These are phyloP conservation scores for Paedocypris sp. DNA, from an alignment of 2,113 vertebrate species.

Conservation along the genomic window DNA sequence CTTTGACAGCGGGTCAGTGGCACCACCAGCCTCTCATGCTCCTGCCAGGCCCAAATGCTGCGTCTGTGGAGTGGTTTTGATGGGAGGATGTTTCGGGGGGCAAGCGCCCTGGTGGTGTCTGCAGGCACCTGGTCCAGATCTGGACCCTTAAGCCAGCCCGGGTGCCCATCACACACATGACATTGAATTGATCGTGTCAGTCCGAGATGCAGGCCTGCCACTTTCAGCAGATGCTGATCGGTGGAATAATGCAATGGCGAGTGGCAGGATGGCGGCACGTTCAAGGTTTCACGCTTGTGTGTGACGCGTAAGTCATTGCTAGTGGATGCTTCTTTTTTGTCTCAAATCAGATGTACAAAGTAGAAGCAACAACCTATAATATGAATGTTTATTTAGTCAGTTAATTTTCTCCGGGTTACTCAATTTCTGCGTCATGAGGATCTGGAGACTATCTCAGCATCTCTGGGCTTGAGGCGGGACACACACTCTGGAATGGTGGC, in stretches of 20 bases:
- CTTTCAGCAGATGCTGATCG: conserved; percentile 70
- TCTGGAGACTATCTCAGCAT: no score
- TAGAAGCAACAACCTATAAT: no score
- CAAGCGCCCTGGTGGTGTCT: conserved; percentile 56
- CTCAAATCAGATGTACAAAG: no score
- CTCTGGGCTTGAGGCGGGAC: no score
- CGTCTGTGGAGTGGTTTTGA: conserved; percentile 34
- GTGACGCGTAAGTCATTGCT: no score
- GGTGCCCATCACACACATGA: conserved; percentile 68
- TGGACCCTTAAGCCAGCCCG: conserved; percentile 51
- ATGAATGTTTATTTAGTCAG: no score
- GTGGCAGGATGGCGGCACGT: conserved; percentile 1
- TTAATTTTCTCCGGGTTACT: no score
- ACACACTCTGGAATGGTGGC: no score
- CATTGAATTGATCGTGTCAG: conserved; percentile 70
- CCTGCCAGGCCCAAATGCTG: conserved; percentile 44
- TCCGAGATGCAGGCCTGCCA: conserved; percentile 71
- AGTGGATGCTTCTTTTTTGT: no score
- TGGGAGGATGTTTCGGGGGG: conserved; percentile 22
- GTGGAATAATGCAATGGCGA: conserved; percentile 42
- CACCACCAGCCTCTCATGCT: conserved; percentile 41
- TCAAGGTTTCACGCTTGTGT: no score
- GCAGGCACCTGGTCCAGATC: conserved; percentile 57
- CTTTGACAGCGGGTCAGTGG: conserved; percentile 58
- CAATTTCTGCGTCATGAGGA: no score